Conservation (phyloP, 2,113 vertebrate species). For the Pangasianodon gigas region DNA sequence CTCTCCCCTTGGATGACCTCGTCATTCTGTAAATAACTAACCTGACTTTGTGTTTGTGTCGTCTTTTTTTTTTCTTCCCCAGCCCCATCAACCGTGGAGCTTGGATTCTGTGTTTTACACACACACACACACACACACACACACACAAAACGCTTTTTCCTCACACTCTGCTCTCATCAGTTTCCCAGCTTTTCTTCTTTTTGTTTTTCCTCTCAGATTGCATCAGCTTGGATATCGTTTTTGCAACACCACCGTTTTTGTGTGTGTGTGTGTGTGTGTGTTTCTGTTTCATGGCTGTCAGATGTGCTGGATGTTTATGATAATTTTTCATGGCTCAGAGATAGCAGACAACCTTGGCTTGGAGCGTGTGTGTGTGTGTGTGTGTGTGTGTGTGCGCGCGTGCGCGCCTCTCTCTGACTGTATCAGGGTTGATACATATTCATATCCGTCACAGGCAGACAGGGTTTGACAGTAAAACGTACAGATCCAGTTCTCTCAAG, state of each 20-base stretch:
- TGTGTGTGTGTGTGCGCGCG: background rate
- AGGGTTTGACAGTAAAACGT: background rate
- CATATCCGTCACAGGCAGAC: background rate
- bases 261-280: slow-evolving; percentile 4
- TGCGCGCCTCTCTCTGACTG: background rate
- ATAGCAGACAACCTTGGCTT: background rate
- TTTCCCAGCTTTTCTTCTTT: background rate
- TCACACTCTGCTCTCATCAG: background rate
- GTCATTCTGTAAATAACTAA: slow-evolving; percentile 10
- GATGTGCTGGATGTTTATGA: slow-evolving; percentile 36
- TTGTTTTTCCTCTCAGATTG: background rate
- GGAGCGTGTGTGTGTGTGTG: background rate
- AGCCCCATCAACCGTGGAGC: background rate
- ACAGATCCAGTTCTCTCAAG: background rate
- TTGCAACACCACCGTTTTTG: background rate
- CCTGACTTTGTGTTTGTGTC: slow-evolving; percentile 7
- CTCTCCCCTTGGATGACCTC: slow-evolving; percentile 3
- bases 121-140: background rate
- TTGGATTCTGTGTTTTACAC: background rate
- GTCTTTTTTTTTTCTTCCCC: too few relatives aligned
- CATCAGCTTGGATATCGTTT: slow-evolving; percentile 24
- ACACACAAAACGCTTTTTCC: background rate
- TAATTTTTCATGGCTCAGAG: slow-evolving; percentile 22
- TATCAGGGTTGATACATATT: slow-evolving; percentile 22
- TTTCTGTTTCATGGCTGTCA: slow-evolving; percentile 16